These are phyloP conservation scores for Leucophenga montana DNA, from an alignment of 2,888 invertebrate species.

Conservation along the genomic window DNA sequence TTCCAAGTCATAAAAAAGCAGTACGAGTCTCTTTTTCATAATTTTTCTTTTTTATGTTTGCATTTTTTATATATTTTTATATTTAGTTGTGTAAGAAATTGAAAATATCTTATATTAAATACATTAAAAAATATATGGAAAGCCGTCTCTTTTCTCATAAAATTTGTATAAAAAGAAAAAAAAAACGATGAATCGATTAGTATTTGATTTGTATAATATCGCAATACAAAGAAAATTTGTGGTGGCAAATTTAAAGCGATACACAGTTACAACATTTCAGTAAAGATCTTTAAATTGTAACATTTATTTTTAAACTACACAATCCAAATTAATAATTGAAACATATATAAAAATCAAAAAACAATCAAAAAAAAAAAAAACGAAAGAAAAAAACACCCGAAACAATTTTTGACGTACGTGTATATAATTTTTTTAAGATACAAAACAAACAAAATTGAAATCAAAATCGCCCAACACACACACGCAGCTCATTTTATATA, in stretches of 20 bases:
- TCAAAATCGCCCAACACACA: conserved; percentile 13
- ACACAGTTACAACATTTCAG: no score
- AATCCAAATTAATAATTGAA: no score
- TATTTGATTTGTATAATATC: conserved; percentile 5
- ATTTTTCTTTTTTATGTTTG: background rate
- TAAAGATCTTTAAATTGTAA: no score
- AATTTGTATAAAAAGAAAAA: conserved; percentile 10
- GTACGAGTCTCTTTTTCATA: background rate
- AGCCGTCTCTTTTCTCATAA: background rate
- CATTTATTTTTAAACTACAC: background rate
- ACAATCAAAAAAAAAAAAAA: conserved; percentile 26
- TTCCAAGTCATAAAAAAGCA: background rate
- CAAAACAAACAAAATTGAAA: conserved; percentile 14
- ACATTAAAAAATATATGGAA: conserved; percentile 13
- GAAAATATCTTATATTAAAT: background rate
- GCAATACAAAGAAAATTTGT: no score
- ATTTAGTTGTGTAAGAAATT: background rate
- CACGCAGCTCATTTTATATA: background rate
- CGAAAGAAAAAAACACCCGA: conserved; percentile 28
- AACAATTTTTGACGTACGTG: conserved; percentile 70
- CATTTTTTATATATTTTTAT: background rate
- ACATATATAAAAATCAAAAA: conserved; percentile 35
- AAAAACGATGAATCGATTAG: conserved; percentile 26
- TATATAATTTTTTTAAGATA: conserved; percentile 71
- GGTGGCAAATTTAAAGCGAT: background rate